Percentiles rank a stretch among this genome's conserved stretches.
phyloP scores from a whole-genome alignment of 2,113 vertebrate genomes.

The Peromyscus leucopus region DNA sequence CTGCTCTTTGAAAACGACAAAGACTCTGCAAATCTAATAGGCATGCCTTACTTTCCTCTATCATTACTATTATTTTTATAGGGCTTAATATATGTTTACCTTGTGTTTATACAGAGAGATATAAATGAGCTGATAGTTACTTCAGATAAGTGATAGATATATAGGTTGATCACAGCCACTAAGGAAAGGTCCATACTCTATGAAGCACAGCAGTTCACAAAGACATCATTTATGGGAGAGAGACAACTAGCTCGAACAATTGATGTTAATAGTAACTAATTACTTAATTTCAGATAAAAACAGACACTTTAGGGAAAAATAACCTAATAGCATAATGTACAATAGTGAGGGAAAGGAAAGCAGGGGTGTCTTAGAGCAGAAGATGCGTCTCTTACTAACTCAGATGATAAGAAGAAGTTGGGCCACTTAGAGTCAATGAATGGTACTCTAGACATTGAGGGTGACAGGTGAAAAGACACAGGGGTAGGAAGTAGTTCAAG shows the following conservation, averaged over 20 bases:
- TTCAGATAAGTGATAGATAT: not conserved
- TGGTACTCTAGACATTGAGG: not conserved
- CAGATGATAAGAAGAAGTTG: not conserved
- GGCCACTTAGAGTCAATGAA: fast-evolving
- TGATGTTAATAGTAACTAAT: not conserved
- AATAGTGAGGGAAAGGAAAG: not conserved
- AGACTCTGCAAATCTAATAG: not conserved
- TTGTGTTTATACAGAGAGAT: not conserved
- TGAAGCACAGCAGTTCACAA: not conserved
- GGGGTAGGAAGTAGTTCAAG: not conserved
- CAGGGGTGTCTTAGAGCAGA: not conserved
- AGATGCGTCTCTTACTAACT: not conserved
- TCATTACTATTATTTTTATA: not conserved
- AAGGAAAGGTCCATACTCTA: not conserved
- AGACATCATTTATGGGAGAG: not conserved
- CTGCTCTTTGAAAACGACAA: not conserved
- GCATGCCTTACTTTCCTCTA: not conserved
- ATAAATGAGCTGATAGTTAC: constrained; percentile 13
- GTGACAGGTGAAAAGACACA: not conserved
- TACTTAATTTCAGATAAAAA: constrained; percentile 15
- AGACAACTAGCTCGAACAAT: not conserved
- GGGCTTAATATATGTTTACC: not conserved
- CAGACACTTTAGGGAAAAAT: not conserved
- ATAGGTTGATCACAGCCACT: not conserved
- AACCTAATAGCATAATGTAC: not conserved